Conservation (phyloP, 2,888 invertebrate genomes). For the Drosophila longiperda region DNA sequence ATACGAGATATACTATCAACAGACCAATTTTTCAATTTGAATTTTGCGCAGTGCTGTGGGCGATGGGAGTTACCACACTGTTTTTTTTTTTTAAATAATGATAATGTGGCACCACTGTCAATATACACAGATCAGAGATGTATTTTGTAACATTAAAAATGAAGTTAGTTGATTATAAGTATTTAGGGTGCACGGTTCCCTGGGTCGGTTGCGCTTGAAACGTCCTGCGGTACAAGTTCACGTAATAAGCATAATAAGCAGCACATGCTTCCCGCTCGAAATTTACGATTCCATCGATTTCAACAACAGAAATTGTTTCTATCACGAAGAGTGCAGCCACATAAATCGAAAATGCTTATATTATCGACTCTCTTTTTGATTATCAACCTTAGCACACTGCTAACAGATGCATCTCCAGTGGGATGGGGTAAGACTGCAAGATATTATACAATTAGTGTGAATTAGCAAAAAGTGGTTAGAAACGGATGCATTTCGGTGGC, state of each 20-base stretch:
- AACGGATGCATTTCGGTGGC: conserved; percentile 24
- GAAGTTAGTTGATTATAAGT: conserved; percentile 25
- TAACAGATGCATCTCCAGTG: conserved; percentile 47
- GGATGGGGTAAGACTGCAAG: conserved; percentile 62
- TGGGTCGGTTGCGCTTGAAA: conserved; percentile 5
- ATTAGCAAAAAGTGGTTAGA: conserved; percentile 19
- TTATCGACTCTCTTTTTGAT: conserved; percentile 24
- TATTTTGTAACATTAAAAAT: background rate
- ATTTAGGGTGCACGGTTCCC: conserved; percentile 20
- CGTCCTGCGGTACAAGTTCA: conserved; percentile 23
- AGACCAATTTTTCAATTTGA: background rate
- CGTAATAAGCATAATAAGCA: conserved; percentile 34
- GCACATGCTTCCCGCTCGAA: conserved; percentile 37
- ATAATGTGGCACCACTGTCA: conserved; percentile 10
- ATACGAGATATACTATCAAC: too few species aligned
- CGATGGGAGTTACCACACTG: background rate
- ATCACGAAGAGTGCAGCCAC: background rate
- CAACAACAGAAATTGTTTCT: conserved; percentile 12
- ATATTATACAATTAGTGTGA: conserved; percentile 49
- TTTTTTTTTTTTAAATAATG: too few species aligned
- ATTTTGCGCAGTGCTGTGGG: background rate
- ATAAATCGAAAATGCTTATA: conserved; percentile 15
- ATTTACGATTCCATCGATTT: conserved; percentile 9
- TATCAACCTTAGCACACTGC: conserved; percentile 15
- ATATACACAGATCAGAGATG: background rate